These are phyloP conservation scores for Phataginus tricuspis DNA, from an alignment of 2,797 vertebrate species.

Conservation along the genomic window DNA sequence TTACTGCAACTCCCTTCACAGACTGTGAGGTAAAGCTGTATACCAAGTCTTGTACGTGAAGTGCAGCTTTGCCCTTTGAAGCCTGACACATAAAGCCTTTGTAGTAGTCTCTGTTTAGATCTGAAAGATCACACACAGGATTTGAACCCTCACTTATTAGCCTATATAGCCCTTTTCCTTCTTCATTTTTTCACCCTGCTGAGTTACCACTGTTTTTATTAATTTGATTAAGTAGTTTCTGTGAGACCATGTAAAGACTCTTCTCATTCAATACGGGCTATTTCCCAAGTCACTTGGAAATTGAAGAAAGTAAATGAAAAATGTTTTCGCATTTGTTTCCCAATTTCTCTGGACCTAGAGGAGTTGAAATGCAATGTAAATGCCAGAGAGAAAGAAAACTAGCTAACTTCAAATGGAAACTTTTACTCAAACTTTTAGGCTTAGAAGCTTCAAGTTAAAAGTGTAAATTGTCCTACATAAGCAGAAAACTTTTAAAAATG, in stretches of 20 bases:
- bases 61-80: background rate
- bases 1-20: background rate
- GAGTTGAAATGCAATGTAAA: background rate
- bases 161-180: background rate
- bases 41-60: accelerated
- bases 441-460: background rate
- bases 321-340: background rate
- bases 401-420: background rate
- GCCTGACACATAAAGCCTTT: too few relatives aligned
- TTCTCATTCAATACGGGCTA: background rate
- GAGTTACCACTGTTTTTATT: background rate
- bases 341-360: background rate
- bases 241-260: background rate
- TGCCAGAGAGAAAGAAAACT: background rate
- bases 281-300: background rate
- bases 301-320: background rate
- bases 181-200: background rate
- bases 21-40: background rate
- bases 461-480: background rate
- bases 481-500: background rate
- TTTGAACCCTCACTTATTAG: background rate
- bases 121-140: background rate
- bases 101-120: background rate
- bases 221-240: background rate
- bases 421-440: background rate